Conservation (phyloP, 2,113 vertebrate genomes). For the Narcine bancroftii region DNA sequence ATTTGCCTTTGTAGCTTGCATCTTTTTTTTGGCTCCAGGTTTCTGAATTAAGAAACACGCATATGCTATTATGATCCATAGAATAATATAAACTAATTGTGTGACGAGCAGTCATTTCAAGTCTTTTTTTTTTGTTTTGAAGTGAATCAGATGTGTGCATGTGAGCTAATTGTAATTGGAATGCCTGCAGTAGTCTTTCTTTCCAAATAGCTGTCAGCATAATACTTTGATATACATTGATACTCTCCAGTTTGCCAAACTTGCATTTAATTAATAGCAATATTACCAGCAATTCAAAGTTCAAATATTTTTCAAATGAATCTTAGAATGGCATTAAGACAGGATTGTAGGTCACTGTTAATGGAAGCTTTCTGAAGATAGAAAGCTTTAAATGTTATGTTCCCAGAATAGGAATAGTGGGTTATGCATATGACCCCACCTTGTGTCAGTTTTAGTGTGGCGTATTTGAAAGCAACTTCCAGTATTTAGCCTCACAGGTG, state of each 20-base stretch:
- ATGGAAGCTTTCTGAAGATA: too few relatives aligned
- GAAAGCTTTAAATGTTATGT: too few relatives aligned
- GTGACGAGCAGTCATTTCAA: slow-evolving; percentile 42
- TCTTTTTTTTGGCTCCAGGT: slow-evolving; percentile 60
- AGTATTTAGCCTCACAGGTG: too few relatives aligned
- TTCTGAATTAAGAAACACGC: slow-evolving; percentile 50
- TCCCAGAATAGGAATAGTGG: too few relatives aligned
- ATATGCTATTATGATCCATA: slow-evolving; percentile 49
- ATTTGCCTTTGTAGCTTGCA: slow-evolving; percentile 52
- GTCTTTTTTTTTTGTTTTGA: not conserved
- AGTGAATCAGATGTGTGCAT: slow-evolving; percentile 24
- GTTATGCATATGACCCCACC: too few relatives aligned
- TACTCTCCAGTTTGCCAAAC: slow-evolving; percentile 5
- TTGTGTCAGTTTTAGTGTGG: too few relatives aligned
- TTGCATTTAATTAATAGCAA: slow-evolving; percentile 10
- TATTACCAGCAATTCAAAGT: not conserved
- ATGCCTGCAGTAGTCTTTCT: not conserved
- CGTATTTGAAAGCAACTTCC: too few relatives aligned
- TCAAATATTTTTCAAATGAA: not conserved
- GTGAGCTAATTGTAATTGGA: slow-evolving; percentile 17
- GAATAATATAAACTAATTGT: slow-evolving; percentile 45
- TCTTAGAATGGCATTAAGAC: not conserved
- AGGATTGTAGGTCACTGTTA: too few relatives aligned
- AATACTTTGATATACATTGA: slow-evolving; percentile 11
- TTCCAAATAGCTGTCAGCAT: slow-evolving; percentile 36